Conservation (phyloP, 1,140 invertebrate species). For the Drosophila persimilis region DNA sequence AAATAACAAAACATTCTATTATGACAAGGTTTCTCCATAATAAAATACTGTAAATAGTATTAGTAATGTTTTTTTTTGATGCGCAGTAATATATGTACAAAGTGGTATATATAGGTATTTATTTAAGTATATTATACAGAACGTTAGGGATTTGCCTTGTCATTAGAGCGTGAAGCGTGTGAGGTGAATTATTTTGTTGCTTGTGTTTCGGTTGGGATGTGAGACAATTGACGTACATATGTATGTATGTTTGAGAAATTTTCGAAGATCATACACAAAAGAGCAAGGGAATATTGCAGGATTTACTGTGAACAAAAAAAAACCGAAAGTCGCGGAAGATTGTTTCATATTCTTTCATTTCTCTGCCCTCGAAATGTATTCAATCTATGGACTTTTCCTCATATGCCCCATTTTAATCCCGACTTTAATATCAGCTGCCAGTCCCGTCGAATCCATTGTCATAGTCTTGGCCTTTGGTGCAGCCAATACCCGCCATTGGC, state of each 20-base stretch:
- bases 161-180: conserved; percentile 37
- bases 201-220: conserved; percentile 1
- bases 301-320: too few relatives aligned
- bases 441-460: conserved; percentile 33
- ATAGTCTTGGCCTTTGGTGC: conserved; percentile 33
- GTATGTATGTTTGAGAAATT: not conserved
- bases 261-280: too few relatives aligned
- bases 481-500: conserved; percentile 17
- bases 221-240: not conserved
- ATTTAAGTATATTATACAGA: conserved; percentile 2
- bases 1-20: conserved; percentile 22
- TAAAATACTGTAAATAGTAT: conserved; percentile 24
- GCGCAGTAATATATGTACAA: conserved; percentile 28
- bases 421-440: not conserved
- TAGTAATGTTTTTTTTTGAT: conserved; percentile 13
- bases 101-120: conserved; percentile 11
- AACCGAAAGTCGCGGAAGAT: not conserved
- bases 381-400: not conserved
- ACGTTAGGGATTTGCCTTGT: conserved; percentile 10
- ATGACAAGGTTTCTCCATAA: conserved; percentile 25
- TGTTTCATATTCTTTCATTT: not conserved
- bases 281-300: too few relatives aligned
- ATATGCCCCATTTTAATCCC: not conserved
- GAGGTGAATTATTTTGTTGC: conserved; percentile 27
- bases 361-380: too few relatives aligned